These are phyloP conservation scores for Gryllus longicercus DNA, from an alignment of 2,888 invertebrate species.

Conservation along the genomic window DNA sequence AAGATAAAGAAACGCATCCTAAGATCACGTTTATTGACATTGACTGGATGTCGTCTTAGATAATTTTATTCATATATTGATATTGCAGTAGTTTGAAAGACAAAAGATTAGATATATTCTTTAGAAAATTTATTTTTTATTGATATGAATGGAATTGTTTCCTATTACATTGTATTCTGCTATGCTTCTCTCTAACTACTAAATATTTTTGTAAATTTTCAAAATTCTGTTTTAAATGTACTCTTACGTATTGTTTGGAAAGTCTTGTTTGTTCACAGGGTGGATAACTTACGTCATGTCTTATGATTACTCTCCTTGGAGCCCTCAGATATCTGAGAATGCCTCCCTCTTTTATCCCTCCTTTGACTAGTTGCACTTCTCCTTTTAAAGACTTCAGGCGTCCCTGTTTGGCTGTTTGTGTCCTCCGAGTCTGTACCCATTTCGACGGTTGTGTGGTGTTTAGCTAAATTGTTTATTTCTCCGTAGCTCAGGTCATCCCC, in stretches of 20 bases:
- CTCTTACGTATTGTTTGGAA: not conserved
- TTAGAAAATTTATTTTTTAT: not conserved
- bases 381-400: not conserved
- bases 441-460: constrained; percentile 1
- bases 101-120: too few species aligned
- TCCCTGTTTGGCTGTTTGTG: not conserved
- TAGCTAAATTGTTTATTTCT: not conserved
- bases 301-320: not conserved
- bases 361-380: not conserved
- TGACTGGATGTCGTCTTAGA: too few species aligned
- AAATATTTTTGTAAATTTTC: not conserved
- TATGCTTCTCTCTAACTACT: not conserved
- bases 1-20: too few species aligned
- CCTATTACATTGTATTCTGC: not conserved
- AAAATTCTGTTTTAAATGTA: constrained; percentile 1
- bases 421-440: constrained; percentile 1
- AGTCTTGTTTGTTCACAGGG: not conserved
- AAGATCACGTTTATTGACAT: too few species aligned
- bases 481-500: constrained; percentile 32
- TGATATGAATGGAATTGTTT: not conserved
- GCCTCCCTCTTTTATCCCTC: not conserved
- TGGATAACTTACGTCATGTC: constrained; percentile 8
- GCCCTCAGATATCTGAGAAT: not conserved
- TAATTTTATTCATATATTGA: too few species aligned
- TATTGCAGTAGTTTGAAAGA: too few species aligned